Evolutionary conservation across 2,797 vertebrate genomes (phyloP).

Genomic region (Phylloscopus collybita): DNA sequence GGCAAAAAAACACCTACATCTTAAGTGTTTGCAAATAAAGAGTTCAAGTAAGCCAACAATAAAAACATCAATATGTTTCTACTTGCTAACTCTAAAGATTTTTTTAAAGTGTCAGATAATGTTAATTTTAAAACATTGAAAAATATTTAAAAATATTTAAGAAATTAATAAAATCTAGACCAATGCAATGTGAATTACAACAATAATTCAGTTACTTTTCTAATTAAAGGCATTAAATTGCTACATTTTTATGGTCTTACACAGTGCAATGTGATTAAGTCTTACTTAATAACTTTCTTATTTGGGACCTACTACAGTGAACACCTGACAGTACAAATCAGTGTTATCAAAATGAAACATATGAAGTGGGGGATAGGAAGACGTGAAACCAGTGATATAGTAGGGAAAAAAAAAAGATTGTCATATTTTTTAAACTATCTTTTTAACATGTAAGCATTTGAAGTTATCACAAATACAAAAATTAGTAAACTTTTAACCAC

Average conservation of each 20-base stretch:
- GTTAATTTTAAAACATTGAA: background rate
- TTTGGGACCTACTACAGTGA: background rate
- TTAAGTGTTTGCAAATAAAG: background rate
- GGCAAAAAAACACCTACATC: background rate
- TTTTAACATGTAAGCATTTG: conserved; percentile 27
- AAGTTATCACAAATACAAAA: conserved; percentile 64
- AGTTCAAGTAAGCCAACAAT: background rate
- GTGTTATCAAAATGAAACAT: background rate
- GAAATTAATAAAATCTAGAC: background rate
- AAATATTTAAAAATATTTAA: background rate
- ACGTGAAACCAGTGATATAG: background rate
- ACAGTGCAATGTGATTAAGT: conserved; percentile 11
- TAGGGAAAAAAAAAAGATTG: background rate
- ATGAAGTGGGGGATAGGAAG: background rate
- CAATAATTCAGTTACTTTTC: background rate
- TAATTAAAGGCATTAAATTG: background rate
- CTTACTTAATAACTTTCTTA: background rate
- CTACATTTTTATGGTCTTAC: background rate
- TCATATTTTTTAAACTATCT: conserved; percentile 20
- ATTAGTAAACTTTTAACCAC: conserved; percentile 44
- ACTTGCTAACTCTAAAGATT: background rate
- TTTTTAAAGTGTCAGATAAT: background rate
- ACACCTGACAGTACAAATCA: background rate
- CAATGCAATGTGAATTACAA: background rate
- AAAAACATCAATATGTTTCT: background rate